phyloP scores from a whole-genome alignment of 2,888 invertebrate genomes.

The Oscheius sp. region DNA sequence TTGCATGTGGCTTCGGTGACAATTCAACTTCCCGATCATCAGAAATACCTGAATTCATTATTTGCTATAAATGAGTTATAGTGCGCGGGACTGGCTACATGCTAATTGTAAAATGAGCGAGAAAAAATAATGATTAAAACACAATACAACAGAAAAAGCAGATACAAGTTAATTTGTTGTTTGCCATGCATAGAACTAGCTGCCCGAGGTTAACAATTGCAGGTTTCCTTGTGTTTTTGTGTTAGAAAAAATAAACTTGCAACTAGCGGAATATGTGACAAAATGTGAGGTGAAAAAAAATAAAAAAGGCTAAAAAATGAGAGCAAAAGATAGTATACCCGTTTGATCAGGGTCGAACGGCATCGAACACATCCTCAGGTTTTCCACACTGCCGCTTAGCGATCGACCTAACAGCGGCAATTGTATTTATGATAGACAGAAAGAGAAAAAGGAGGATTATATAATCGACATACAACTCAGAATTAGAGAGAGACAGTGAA shows the following conservation, averaged over 20 bases:
- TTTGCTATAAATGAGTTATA: neutral
- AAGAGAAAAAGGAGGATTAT: conserved; percentile 14
- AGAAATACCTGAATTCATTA: conserved; percentile 37
- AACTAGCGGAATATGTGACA: neutral
- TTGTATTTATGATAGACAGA: conserved; percentile 8
- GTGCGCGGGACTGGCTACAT: conserved; percentile 30
- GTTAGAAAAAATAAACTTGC: neutral
- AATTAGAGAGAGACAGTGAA: neutral
- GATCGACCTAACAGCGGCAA: conserved; percentile 38
- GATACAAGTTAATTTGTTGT: neutral
- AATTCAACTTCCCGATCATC: conserved; percentile 51
- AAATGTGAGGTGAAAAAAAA: neutral
- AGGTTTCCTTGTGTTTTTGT: neutral
- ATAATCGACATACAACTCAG: conserved; percentile 28
- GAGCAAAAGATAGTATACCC: conserved; percentile 9
- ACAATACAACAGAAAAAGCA: conserved; percentile 23
- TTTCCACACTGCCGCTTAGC: conserved; percentile 66
- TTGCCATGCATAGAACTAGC: conserved; percentile 13
- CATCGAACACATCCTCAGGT: conserved; percentile 66
- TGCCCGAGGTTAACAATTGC: conserved; percentile 2
- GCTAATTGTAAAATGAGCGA: conserved; percentile 4
- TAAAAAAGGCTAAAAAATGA: conserved; percentile 4
- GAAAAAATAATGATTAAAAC: neutral
- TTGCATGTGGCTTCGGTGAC: conserved; percentile 49
- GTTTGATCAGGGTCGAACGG: conserved; percentile 62